Conservation (phyloP, 2,888 invertebrate genomes). For the Plagodis dolabraria region DNA sequence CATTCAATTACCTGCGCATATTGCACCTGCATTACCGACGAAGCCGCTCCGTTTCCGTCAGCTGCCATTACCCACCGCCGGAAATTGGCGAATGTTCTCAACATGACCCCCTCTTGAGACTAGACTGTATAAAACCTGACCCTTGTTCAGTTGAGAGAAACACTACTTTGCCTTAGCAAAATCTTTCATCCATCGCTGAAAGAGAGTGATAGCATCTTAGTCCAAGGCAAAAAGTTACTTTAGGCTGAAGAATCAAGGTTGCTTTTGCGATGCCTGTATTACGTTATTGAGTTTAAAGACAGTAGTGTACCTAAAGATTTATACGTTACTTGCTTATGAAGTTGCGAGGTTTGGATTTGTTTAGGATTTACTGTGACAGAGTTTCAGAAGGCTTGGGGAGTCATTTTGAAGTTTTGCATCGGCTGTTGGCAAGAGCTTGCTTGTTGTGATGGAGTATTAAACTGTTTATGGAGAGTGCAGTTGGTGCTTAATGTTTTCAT, state of each 20-base stretch:
- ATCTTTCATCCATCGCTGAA: neutral
- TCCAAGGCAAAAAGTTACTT: slow-evolving; percentile 3
- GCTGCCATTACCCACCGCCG: slow-evolving; percentile 19
- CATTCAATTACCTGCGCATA: slow-evolving; percentile 16
- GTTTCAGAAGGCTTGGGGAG: slow-evolving; percentile 14
- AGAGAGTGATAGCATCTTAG: no score
- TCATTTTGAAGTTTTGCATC: slow-evolving; percentile 21
- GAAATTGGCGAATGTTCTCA: slow-evolving; percentile 26
- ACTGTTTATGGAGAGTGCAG: no score
- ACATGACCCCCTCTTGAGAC: slow-evolving; percentile 29
- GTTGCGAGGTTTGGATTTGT: slow-evolving; percentile 31
- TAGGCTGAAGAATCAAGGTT: slow-evolving; percentile 3
- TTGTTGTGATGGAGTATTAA: no score
- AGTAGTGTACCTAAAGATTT: slow-evolving; percentile 28
- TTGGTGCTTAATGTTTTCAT: no score
- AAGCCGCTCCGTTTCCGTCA: slow-evolving; percentile 22
- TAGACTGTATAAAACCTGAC: slow-evolving; percentile 7
- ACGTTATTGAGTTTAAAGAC: slow-evolving; percentile 29
- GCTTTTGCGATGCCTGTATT: slow-evolving; percentile 8
- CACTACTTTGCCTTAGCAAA: slow-evolving; percentile 4
- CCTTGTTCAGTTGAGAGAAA: slow-evolving; percentile 6
- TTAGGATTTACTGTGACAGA: slow-evolving; percentile 29
- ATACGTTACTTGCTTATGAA: slow-evolving; percentile 32
- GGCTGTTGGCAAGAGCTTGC: neutral
- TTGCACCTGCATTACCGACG: slow-evolving; percentile 26